Conservation (phyloP, 2,797 vertebrate species). For the Dendrocincla fuliginosa region DNA sequence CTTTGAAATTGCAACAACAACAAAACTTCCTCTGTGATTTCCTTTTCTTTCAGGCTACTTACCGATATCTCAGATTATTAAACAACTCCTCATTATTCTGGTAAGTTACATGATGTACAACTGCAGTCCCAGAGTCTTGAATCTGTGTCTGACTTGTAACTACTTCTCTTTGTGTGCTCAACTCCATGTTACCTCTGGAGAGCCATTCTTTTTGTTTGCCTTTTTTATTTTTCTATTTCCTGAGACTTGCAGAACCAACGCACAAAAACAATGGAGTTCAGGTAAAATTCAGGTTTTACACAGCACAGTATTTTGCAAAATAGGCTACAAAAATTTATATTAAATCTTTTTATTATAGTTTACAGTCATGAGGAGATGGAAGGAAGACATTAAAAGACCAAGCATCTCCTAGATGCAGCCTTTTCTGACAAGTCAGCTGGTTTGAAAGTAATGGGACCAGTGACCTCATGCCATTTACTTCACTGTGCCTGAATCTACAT, state of each 20-base stretch:
- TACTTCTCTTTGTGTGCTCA: neutral
- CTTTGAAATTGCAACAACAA: neutral
- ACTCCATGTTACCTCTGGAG: neutral
- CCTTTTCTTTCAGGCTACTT: neutral
- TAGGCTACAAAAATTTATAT: neutral
- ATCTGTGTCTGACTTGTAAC: neutral
- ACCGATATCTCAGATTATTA: neutral
- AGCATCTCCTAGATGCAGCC: neutral
- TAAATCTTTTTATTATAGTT: neutral
- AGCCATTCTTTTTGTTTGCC: neutral
- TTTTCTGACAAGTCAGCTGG: neutral
- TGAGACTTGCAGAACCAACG: neutral
- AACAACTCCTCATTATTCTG: neutral
- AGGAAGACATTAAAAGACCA: neutral
- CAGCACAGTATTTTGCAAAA: neutral
- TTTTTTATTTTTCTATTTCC: neutral
- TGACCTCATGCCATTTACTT: constrained; percentile 1
- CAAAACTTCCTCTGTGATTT: neutral
- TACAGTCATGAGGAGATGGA: neutral
- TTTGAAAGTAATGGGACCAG: neutral
- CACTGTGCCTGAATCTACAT: neutral
- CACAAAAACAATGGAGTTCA: neutral
- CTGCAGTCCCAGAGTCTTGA: neutral
- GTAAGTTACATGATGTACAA: neutral
- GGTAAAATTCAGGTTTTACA: neutral